Base-by-base conservation (phyloP, 2,797 vertebrate genomes). In the Girardinus metallicus region DNA sequence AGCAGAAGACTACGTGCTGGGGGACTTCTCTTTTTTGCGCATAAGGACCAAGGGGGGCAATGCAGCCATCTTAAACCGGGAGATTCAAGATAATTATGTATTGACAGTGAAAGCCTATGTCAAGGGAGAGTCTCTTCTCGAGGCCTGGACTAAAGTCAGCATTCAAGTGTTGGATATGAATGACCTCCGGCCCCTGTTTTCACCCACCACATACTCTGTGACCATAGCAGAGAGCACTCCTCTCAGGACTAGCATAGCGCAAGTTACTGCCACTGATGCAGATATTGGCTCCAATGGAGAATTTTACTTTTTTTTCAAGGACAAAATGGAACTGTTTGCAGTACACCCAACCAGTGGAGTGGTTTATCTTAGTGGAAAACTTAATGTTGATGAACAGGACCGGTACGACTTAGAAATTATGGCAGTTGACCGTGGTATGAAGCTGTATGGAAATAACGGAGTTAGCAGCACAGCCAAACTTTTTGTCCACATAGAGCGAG, bases 281-380 rank as follows among this genome's bases (percentile, higher is more conserved):
- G 99, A 99, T 85, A 98, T 98, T 12, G 99, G 98, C 86, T 99
- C 98, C 83, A 99, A 99, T 36, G 99, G 99, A 75, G 98, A 99
- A 92, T 99, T 99, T 95, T 99, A 99, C 94, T 99, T 99, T 86
- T 99, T 98, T 93, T 99, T 99, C 89, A 99, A 98, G 92, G 97
- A 96, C 84, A 97, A 97, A 94, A 96, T 97, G 47, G 98, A 99
- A 73, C 94, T 98, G 12, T 99, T 99, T 90, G 97, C 97, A 2
- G 98, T 99, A 73, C 97, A 99, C 86, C 99, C 99, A 68, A 99
- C 98, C 0, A 99, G 98, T 41, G 99, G 99, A 21, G 96, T 99
- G n/a, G 97, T 99, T 84, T 98, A 97, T 16, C 94, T 99, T 71
- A 99, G 98, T 18, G 98, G 98, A 21, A 96, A 96, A 39, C 93